These are phyloP conservation scores for Cavia aperea DNA, from an alignment of 2,113 vertebrate species.

Conservation along the genomic window DNA sequence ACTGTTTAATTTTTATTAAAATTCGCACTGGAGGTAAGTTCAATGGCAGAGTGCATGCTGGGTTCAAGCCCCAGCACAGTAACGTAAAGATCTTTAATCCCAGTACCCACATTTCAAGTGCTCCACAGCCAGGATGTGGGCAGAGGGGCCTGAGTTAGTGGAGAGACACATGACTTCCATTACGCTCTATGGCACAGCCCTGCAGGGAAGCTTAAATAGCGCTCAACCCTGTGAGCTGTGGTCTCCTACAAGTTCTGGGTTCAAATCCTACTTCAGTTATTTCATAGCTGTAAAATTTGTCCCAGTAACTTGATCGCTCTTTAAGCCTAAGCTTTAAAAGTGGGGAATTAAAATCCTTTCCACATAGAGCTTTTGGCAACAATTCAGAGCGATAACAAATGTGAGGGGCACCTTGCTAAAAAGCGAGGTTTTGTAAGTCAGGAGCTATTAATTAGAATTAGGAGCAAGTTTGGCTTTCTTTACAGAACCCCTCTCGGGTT, in stretches of 20 bases:
- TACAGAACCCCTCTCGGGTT: neutral
- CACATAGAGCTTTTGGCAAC: neutral
- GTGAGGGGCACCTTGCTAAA: neutral
- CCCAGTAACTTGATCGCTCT: constrained; percentile 16
- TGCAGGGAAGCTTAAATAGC: neutral
- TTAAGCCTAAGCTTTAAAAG: constrained; percentile 15
- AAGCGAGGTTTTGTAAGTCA: neutral
- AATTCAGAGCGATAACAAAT: neutral
- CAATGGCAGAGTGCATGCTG: neutral
- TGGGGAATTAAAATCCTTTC: neutral
- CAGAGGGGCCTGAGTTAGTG: neutral
- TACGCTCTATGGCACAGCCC: neutral
- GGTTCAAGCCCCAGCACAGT: neutral
- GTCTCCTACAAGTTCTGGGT: neutral
- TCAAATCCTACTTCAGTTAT: neutral
- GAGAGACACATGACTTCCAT: neutral
- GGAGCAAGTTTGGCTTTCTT: neutral
- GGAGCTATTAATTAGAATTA: neutral
- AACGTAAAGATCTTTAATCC: neutral
- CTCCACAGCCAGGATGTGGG: neutral
- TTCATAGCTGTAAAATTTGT: neutral
- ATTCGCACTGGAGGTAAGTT: neutral
- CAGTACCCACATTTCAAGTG: neutral
- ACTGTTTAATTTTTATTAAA: neutral
- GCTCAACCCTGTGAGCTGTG: neutral